Evolutionary conservation across 1,140 invertebrate species (phyloP).

Genomic region (Drosophila truncata): DNA sequence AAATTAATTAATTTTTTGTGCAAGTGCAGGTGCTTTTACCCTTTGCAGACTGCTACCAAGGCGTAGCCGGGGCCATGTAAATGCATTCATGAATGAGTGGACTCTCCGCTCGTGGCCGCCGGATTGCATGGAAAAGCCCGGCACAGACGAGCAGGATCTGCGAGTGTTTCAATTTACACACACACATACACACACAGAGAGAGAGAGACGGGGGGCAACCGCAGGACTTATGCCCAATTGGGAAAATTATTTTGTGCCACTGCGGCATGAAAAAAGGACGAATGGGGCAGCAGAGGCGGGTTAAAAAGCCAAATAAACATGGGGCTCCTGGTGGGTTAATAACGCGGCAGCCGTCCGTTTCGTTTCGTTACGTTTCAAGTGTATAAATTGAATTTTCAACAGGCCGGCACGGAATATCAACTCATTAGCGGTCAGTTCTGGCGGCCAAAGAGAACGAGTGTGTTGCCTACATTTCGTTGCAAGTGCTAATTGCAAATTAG

Average conservation of each 20-base stretch:
- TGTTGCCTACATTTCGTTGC: conserved; percentile 45
- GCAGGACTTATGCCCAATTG: conserved; percentile 79
- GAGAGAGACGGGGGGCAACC: conserved; percentile 28
- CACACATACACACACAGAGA: background rate
- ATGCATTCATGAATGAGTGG: conserved; percentile 82
- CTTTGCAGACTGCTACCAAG: conserved; percentile 16
- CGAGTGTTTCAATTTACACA: conserved; percentile 79
- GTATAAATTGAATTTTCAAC: conserved; percentile 75
- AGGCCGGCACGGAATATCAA: conserved; percentile 23
- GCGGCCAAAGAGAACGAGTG: background rate
- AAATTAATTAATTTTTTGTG: conserved; percentile 4
- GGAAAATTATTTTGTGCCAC: conserved; percentile 80
- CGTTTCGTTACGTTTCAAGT: conserved; percentile 46
- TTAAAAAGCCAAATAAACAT: conserved; percentile 39
- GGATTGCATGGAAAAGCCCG: conserved; percentile 67
- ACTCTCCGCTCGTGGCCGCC: conserved; percentile 54
- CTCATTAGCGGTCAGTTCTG: conserved; percentile 67
- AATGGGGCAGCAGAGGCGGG: background rate
- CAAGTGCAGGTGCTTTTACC: conserved; percentile 19
- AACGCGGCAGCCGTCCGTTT: conserved; percentile 35
- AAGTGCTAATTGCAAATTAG: conserved; percentile 56
- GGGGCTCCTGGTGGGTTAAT: conserved; percentile 31
- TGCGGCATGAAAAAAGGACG: conserved; percentile 66
- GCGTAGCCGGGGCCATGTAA: conserved; percentile 56
- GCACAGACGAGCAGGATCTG: conserved; percentile 50